Percentiles rank a stretch among this genome's conserved stretches.
Conservation (phyloP, 2,888 invertebrate species). For the Cryptocephalus primarius region DNA sequence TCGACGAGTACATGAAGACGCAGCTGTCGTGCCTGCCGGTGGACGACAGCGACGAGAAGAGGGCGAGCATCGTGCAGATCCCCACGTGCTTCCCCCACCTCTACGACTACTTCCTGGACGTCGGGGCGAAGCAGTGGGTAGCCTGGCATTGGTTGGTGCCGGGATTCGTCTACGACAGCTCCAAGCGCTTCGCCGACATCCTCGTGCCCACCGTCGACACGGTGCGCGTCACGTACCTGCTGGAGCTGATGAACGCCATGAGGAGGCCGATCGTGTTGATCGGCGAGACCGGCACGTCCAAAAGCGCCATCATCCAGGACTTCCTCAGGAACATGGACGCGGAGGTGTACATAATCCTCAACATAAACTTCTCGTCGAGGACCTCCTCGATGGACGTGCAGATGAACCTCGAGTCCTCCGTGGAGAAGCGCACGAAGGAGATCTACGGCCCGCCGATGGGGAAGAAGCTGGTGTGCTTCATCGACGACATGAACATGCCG, state of each 20-base stretch:
- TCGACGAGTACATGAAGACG: conserved; percentile 68
- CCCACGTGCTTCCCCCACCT: conserved; percentile 61
- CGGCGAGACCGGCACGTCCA: conserved; percentile 88
- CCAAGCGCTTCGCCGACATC: conserved; percentile 66
- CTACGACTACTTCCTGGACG: conserved; percentile 74
- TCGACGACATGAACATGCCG: conserved; percentile 95
- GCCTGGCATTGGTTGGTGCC: conserved; percentile 79
- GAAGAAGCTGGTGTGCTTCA: conserved; percentile 78
- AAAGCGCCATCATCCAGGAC: conserved; percentile 79
- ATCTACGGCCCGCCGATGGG: conserved; percentile 84
- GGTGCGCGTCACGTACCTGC: conserved; percentile 64
- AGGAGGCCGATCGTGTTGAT: conserved; percentile 69
- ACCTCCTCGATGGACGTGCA: conserved; percentile 89
- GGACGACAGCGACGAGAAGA: conserved; percentile 52
- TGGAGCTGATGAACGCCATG: conserved; percentile 67
- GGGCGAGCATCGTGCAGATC: conserved; percentile 60
- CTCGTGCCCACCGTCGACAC: conserved; percentile 87
- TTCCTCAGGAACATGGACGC: conserved; percentile 62
- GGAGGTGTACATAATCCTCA: conserved; percentile 62
- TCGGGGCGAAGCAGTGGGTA: conserved; percentile 57
- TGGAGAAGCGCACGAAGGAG: conserved; percentile 85
- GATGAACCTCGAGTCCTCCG: conserved; percentile 71
- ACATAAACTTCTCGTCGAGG: conserved; percentile 84
- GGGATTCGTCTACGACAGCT: conserved; percentile 59
- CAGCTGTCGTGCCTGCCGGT: conserved; percentile 50